These are phyloP conservation scores for Empidonax traillii DNA, from an alignment of 2,113 vertebrate genomes.

Conservation along the genomic window DNA sequence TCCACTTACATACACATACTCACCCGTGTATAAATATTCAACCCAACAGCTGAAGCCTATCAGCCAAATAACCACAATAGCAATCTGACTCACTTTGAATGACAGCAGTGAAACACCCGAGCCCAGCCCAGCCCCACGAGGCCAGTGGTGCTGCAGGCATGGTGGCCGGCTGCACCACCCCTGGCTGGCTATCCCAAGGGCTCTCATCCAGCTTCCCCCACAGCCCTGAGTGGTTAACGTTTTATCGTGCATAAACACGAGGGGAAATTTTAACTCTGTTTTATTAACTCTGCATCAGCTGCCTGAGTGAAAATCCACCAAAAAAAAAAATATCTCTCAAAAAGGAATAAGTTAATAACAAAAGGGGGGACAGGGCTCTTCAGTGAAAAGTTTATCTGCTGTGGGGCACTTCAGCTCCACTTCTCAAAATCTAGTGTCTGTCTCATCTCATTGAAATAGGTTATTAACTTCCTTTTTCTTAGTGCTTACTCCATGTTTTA, in stretches of 20 bases:
- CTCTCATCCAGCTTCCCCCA: background rate
- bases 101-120: accelerated
- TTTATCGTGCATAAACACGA: background rate
- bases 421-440: background rate
- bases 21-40: accelerated
- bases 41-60: background rate
- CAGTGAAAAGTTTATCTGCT: background rate
- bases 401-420: background rate
- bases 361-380: background rate
- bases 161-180: accelerated
- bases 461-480: constrained; percentile 11
- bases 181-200: accelerated
- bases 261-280: background rate
- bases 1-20: background rate
- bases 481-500: background rate
- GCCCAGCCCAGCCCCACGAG: background rate
- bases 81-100: background rate
- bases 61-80: background rate
- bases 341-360: background rate
- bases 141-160: accelerated
- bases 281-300: background rate
- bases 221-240: background rate
- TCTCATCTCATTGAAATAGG: background rate
- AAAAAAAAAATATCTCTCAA: background rate
- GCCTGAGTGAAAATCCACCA: background rate